Evolutionary conservation across 2,113 vertebrate species (phyloP).

Genomic region (Aptenodytes patagonicus): DNA sequence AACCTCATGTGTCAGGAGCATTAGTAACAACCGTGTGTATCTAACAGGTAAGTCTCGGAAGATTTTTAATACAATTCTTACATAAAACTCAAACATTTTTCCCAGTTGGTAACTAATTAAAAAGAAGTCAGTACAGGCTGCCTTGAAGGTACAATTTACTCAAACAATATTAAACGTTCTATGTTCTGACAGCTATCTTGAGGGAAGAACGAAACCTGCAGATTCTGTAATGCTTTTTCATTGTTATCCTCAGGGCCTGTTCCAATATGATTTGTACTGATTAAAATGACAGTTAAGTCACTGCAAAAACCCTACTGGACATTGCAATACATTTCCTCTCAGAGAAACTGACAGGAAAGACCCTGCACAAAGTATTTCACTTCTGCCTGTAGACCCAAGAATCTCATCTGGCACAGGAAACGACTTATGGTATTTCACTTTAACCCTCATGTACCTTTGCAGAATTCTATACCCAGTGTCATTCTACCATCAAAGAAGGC

Average conservation of each 20-base stretch:
- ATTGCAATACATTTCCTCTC: background rate
- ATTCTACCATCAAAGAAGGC: background rate
- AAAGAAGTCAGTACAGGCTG: background rate
- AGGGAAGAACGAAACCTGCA: background rate
- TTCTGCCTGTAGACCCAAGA: background rate
- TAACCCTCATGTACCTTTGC: background rate
- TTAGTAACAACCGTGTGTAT: background rate
- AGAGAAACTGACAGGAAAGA: background rate
- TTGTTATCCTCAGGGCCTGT: background rate
- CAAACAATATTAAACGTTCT: background rate
- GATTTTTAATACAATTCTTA: background rate
- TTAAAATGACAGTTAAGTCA: background rate
- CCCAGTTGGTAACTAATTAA: background rate
- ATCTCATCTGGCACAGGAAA: background rate
- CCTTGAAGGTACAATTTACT: background rate
- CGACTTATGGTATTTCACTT: background rate
- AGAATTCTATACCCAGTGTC: background rate
- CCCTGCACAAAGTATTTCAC: background rate
- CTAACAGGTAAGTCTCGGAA: background rate
- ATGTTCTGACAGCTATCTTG: background rate
- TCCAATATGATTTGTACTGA: background rate
- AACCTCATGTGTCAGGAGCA: background rate
- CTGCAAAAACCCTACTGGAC: background rate
- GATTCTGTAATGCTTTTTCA: background rate
- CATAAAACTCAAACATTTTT: background rate